phyloP scores from a whole-genome alignment of 2,797 vertebrate species.

The Platyrinchus mystaceus region DNA sequence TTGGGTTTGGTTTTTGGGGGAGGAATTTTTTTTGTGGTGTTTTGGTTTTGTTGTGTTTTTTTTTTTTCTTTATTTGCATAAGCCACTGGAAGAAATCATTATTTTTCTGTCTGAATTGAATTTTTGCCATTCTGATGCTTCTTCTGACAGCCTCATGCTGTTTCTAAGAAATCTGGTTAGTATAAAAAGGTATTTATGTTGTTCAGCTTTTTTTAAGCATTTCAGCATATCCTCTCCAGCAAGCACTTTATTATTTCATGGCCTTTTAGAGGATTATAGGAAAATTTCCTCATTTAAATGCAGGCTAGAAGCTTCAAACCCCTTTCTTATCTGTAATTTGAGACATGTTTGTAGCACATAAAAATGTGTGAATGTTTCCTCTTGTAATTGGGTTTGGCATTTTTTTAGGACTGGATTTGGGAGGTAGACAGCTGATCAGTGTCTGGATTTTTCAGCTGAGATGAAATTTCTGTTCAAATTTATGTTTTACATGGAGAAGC shows the following conservation, averaged over 20 bases:
- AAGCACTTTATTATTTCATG: conserved; percentile 13
- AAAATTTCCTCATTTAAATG: not conserved
- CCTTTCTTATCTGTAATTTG: not conserved
- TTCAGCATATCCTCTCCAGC: conserved; percentile 10
- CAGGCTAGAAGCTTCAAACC: not conserved
- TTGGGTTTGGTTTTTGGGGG: not conserved
- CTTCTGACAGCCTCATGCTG: conserved; percentile 41
- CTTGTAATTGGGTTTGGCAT: not conserved
- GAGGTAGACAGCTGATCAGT: not conserved
- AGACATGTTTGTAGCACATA: not conserved
- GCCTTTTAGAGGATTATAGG: not conserved
- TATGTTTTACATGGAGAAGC: not conserved
- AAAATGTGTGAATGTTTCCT: not conserved
- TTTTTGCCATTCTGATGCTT: conserved; percentile 59
- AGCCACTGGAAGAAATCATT: conserved; percentile 44
- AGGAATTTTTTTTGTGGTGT: not conserved
- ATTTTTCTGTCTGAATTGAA: conserved; percentile 50
- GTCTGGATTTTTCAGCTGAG: not conserved
- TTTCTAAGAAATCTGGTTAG: conserved; percentile 27
- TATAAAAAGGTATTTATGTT: conserved; percentile 33
- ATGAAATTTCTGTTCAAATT: not conserved
- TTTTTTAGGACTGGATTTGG: not conserved
- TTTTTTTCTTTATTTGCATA: conserved; percentile 13
- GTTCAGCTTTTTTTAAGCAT: conserved; percentile 22
- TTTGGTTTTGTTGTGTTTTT: not conserved